Base-by-base conservation (phyloP, 1,140 invertebrate genomes). In the Tetramorium alpestre region DNA sequence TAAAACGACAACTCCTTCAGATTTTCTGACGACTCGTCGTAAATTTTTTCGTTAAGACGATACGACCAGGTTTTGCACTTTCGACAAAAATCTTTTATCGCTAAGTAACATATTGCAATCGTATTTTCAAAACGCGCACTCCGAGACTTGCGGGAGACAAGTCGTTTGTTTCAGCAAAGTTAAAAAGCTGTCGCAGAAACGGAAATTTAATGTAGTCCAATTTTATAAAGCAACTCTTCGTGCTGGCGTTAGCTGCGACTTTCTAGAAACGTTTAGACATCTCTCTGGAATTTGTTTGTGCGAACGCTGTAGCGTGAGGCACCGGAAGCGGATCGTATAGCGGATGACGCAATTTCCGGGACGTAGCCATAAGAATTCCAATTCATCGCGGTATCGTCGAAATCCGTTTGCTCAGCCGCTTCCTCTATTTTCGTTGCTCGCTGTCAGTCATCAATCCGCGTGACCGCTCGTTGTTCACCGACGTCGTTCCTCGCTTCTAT, bases 291-390 rank as follows among this genome's bases (percentile, higher is more conserved):
- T 82, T 49, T 62, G 62, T 69, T 87, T 87, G 62, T 51, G 80
- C 69, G 58, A 49, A 49, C 70, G 58, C 18, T 41, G 56, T 78
- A 70, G 64, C 86, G 85, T 28, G 16, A n/a, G 51, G 51, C 60
- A 6, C 51, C 91, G 93, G 91, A 93, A 93, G 88, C 77, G 69
- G 60, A 82, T 87, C 91, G 89, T 87, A 84, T 88, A 90, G 87
- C 88, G 90, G 86, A 90, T 91, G 87, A 91, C 89, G 91, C 90
- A 90, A 91, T 90, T 93, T 94, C 93, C 93, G 93, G 91, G 87
- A 91, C 81, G 88, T 86, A 88, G 75, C 72, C 62, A 49, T 82
- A 87, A 78, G 85, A 90, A 91, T 88, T 90, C 81, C 64, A 72
- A 88, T 90, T 90, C 62, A 76, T 28, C 54, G 76, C 16, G 60